A percentile compares a stretch with the other conserved stretches of the same genome.
These are phyloP conservation scores for Labeo catla DNA, from an alignment of 2,113 vertebrate genomes.

Conservation along the genomic window DNA sequence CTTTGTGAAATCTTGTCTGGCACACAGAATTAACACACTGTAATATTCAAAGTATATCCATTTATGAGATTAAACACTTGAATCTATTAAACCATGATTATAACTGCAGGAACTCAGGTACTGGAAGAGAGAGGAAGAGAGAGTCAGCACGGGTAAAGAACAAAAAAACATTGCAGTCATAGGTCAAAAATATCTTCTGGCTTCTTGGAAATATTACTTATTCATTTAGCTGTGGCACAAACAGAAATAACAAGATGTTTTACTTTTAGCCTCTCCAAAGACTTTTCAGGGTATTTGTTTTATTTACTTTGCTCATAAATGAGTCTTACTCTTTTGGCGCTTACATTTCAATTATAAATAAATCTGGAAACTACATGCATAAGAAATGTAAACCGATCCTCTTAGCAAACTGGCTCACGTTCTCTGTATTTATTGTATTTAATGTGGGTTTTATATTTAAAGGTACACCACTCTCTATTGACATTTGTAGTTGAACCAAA, in stretches of 20 bases:
- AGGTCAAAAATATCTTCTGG: background rate
- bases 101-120: background rate
- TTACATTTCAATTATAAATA: background rate
- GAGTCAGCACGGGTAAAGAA: background rate
- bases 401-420: background rate
- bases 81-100: constrained; percentile 25
- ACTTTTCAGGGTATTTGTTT: background rate
- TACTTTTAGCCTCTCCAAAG: background rate
- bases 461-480: background rate
- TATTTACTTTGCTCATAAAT: background rate
- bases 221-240: background rate
- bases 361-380: background rate
- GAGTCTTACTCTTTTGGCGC: background rate
- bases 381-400: background rate
- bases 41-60: constrained; percentile 29
- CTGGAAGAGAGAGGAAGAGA: background rate
- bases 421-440: background rate
- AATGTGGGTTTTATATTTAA: background rate
- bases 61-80: constrained; percentile 30
- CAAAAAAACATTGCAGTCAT: background rate
- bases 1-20: background rate
- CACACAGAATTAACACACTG: background rate
- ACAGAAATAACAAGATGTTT: background rate
- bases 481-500: background rate
- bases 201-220: constrained; percentile 33